Evolutionary conservation across 2,113 vertebrate genomes (phyloP), one percentile per base, ranked within the genome.

Genomic region (Myotis lucifugus): DNA sequence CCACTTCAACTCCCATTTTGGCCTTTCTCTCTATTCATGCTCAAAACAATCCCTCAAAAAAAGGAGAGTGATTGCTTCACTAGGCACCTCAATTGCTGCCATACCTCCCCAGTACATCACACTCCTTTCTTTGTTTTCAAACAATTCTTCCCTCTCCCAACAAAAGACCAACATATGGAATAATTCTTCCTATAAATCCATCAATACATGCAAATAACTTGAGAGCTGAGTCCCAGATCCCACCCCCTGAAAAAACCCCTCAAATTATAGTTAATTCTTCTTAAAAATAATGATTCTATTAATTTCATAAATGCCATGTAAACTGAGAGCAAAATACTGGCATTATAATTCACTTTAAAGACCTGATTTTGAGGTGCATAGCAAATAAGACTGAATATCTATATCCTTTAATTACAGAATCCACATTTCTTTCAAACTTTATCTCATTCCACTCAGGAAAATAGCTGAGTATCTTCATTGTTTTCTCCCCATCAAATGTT

Each of bases 391-490:
- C 59, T 66, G 52, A 40, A 29, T 48, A 64, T 59, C 40, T 59
- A 40, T 21, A 18, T 6, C 17, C 42, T 85, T 78, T 40, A 78
- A 76, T 96, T 32, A 48, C 14, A 79, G 34, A 79, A 77, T 37
- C 27, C 66, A 91, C 15, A 17, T 70, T 85, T 91, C 8, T 73
- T 91, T 29, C 66, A 78, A 72, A 89, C 56, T 23, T 96, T 85
- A 93, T 88, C 59, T 93, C 50, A 74, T 90, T 96, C 19, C 40
- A 96, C 90, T 74, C 15, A 76, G 94, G 61, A 97, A 86, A 97
- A 96, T 48, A 91, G 61, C 50, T 50, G 29, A 83, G 42, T 96
- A 93, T 96, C 85, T 94, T 97, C n/a, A 84, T 96, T 89, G 19
- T 86, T 7, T 17, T 1, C 25, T 54, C 23, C 10, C 66, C 40